Conservation (phyloP, 2,888 invertebrate species). For the Tipula confusa region DNA sequence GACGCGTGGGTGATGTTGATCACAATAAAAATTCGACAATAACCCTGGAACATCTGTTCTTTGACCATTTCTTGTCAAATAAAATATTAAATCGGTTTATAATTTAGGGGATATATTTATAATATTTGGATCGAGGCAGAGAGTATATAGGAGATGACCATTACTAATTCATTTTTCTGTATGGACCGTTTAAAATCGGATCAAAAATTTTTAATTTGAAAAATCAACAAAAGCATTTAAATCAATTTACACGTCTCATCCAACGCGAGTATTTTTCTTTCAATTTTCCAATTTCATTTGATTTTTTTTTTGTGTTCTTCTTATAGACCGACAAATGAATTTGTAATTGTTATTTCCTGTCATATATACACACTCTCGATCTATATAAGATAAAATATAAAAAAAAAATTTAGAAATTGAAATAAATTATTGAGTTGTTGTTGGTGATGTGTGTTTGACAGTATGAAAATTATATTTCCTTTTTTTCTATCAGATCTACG, state of each 20-base stretch:
- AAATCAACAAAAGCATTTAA: background rate
- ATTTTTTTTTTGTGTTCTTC: background rate
- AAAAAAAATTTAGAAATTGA: background rate
- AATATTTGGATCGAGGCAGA: no score
- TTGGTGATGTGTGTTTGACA: background rate
- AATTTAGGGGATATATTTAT: background rate
- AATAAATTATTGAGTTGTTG: background rate
- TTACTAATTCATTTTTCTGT: background rate
- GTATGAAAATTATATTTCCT: slow-evolving; percentile 20
- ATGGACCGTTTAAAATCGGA: background rate
- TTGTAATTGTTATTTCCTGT: slow-evolving; percentile 25
- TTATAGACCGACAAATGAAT: background rate
- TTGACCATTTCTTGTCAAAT: background rate
- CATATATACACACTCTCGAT: background rate
- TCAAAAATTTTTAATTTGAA: background rate
- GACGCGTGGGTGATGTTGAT: background rate
- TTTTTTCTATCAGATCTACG: background rate
- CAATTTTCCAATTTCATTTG: background rate
- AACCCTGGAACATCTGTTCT: background rate
- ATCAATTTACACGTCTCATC: background rate
- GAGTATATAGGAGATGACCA: background rate
- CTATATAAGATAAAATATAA: background rate
- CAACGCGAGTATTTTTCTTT: background rate
- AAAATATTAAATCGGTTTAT: background rate
- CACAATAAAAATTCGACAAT: slow-evolving; percentile 15